Conservation (phyloP, 2,797 vertebrate genomes). For the Pseudomugil tenellus region DNA sequence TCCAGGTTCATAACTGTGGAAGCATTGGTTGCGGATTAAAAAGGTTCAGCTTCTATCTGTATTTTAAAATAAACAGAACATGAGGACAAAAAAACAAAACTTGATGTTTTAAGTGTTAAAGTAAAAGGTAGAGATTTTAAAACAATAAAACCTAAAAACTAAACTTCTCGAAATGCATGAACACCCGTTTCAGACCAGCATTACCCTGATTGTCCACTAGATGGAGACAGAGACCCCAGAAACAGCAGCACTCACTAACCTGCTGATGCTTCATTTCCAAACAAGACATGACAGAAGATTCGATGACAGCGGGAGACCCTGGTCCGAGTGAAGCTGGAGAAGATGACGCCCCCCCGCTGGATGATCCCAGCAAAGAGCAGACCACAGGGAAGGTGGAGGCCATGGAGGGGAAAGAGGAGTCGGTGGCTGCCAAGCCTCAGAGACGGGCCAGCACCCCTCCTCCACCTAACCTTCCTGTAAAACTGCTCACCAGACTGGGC, state of each 20-base stretch:
- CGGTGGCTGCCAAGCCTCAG: constrained; percentile 35
- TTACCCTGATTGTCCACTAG: constrained; percentile 59
- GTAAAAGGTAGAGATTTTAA: too few species aligned
- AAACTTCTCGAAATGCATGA: too few species aligned
- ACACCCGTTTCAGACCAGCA: not conserved
- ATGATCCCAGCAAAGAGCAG: constrained; percentile 52
- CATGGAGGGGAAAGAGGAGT: constrained; percentile 58
- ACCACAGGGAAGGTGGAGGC: constrained; percentile 46
- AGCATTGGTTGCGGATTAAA: too few species aligned
- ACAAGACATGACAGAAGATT: constrained; percentile 75
- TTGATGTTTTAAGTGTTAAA: too few species aligned
- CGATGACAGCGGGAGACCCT: constrained; percentile 61
- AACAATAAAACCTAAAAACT: too few species aligned
- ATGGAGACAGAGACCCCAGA: constrained; percentile 63
- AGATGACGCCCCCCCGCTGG: constrained; percentile 54
- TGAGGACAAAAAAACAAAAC: too few species aligned
- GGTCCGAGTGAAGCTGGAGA: constrained; percentile 71
- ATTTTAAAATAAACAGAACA: too few species aligned
- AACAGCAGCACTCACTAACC: not conserved
- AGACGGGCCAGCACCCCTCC: constrained; percentile 75
- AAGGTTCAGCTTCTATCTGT: too few species aligned
- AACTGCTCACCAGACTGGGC: constrained; percentile 81
- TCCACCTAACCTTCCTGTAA: constrained; percentile 72
- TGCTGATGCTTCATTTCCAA: constrained; percentile 45
- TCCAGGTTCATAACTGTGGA: too few species aligned